Conservation (phyloP, 2,113 vertebrate genomes). For the Thalassarche chlororhynchos region DNA sequence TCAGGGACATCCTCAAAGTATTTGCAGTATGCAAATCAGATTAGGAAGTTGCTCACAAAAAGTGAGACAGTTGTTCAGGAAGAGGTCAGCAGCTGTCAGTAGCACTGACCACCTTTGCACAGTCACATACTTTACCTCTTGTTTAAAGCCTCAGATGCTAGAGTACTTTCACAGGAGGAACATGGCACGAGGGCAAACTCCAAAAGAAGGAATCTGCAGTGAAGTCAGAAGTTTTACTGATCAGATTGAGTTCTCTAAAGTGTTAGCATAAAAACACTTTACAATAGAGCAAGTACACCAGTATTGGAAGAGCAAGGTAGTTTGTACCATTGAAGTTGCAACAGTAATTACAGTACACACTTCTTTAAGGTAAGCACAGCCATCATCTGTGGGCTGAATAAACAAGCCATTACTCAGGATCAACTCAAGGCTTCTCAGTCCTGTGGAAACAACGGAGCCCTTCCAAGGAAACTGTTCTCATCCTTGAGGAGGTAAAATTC, state of each 20-base stretch:
- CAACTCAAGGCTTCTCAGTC: not conserved
- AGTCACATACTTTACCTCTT: not conserved
- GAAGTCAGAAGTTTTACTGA: not conserved
- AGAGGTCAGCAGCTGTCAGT: not conserved
- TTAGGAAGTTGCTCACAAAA: not conserved
- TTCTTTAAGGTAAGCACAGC: not conserved
- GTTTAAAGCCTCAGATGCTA: not conserved
- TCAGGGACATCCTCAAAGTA: not conserved
- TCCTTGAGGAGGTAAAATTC: not conserved
- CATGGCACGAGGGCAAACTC: not conserved
- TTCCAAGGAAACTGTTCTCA: not conserved
- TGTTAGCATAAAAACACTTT: not conserved
- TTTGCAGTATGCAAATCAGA: not conserved
- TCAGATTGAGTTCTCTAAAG: not conserved
- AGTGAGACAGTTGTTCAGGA: not conserved
- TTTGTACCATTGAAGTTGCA: not conserved
- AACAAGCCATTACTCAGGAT: not conserved
- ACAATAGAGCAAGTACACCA: not conserved
- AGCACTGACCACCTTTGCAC: not conserved
- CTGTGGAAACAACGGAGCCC: not conserved
- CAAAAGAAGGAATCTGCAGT: not conserved
- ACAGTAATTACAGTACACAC: not conserved
- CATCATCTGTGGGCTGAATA: not conserved
- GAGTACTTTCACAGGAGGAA: not conserved
- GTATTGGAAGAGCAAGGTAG: not conserved